Evolutionary conservation across 2,113 vertebrate species (phyloP), one percentile per base, ranked within the genome.

Genomic region (Puntigrus tetrazona): DNA sequence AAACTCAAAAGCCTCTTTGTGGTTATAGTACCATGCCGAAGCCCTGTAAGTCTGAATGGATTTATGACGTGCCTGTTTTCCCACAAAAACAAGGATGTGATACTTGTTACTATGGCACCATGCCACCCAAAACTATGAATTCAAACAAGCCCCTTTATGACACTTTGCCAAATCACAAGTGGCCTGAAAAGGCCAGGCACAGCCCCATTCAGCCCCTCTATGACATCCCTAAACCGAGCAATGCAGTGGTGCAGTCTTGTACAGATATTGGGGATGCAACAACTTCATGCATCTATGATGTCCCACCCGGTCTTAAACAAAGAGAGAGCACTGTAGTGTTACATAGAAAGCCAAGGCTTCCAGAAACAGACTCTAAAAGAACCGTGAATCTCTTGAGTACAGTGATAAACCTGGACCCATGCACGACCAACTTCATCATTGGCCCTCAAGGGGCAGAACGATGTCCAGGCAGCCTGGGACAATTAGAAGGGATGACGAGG

Each of bases 11-110:
- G 43, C 45, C 22, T 4, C 57, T 67, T 41, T 65, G 61, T 45
- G 87, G 88, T n/a, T 96, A 85, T 90, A 94, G 81, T 20, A 96
- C 95, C 0, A 76, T 97, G 29, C 95, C 96, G 8, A 94, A 55
- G 25, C 94, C 92, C n/a, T 88, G 69, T 1, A 97, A 96, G 41
- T 91, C 94, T 3, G 96, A 95, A 13, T 96, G 96, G 96, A 94
- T 95, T 87, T 97, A 97, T 5, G 96, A 97, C 52, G 92, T 95
- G 0, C 96, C 96, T 0, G 87, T 91, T 1, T 89, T 93, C 59
- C 91, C 92, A 0, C 93, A 96, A 76, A 95, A 86, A 74, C 87
- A 27, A 20, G 70, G 2, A 29, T 82, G 31, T 43, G 50, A 10
- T 22, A 47, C 43, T 79, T 38, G 47, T 22, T 73, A 38, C 65